Evolutionary conservation across 2,888 invertebrate genomes (phyloP), one percentile per base, ranked within the genome.

Genomic region (Bruchidius siliquastri): DNA sequence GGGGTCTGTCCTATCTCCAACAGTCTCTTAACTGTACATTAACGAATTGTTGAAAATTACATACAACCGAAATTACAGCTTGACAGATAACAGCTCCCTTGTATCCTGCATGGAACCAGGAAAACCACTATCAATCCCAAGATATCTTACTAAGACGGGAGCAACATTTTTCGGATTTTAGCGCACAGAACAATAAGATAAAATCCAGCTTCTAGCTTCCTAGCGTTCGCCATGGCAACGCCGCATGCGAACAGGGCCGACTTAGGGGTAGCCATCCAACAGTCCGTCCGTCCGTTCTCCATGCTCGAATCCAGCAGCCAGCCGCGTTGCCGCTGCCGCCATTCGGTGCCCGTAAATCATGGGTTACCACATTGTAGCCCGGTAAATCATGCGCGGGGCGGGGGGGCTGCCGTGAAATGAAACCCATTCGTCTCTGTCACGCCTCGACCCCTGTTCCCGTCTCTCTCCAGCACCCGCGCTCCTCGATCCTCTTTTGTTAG

Each of bases 341-440:
- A 88, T 89, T 89, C 88, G 89, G 88, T 88, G 86, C 86, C 87
- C 83, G 89, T 90, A 90, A 90, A 90, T 90, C 90, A 90, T 90
- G 90, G 90, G 89, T 90, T 90, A 90, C 90, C 90, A 90, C 90
- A 90, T 89, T 90, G 90, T 90, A 90, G 89, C 89, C 88, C 89
- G 88, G 89, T 90, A 90, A 90, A 90, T 90, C 90, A 90, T 90
- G 88, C 84, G 85, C 85, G 87, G 87, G 87, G 87, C 86, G 87
- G 86, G 88, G 86, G 88, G 87, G 86, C 84, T 87, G 86, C 88
- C 88, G 88, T 87, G 87, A 87, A 87, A 87, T 87, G 87, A 87
- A 87, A 87, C 84, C 86, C 86, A 87, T 87, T 87, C 86, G 83
- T 87, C 87, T 86, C 84, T 87, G 87, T 87, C 87, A 86, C 80